Percentiles rank a stretch among this genome's conserved stretches.
These are phyloP conservation scores for Sitobion miscanthi DNA, from an alignment of 1,140 invertebrate genomes.

Conservation along the genomic window DNA sequence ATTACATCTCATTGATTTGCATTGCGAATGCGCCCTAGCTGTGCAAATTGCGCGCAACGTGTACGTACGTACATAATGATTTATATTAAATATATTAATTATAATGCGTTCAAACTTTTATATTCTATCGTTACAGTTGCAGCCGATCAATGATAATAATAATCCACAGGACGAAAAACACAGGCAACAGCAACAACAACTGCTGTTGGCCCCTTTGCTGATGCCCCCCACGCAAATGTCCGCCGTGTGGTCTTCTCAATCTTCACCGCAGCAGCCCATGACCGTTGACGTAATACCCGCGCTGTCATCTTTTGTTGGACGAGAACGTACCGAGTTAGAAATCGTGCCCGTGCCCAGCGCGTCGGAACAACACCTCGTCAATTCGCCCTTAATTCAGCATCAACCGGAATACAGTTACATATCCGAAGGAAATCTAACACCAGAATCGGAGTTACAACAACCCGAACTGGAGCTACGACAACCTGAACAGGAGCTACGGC, in stretches of 20 bases:
- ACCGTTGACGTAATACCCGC: background rate
- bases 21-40: too few species aligned
- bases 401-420: background rate
- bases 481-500: background rate
- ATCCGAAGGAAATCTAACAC: background rate
- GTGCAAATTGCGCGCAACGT: too few species aligned
- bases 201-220: conserved; percentile 35
- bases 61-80: too few species aligned
- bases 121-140: background rate
- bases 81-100: background rate
- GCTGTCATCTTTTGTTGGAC: background rate
- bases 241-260: background rate
- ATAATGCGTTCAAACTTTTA: background rate
- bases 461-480: background rate
- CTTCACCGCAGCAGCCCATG: background rate
- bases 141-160: background rate
- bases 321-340: conserved; percentile 30
- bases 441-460: background rate
- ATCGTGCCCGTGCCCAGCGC: conserved; percentile 19
- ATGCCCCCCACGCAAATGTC: background rate
- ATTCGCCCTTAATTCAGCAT: background rate
- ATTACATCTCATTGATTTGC: too few species aligned
- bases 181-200: conserved; percentile 7
- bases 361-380: conserved; percentile 31
- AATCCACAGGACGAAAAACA: background rate